Evolutionary conservation across 2,888 invertebrate species (phyloP).

Genomic region (Rhyacophila evoluta): DNA sequence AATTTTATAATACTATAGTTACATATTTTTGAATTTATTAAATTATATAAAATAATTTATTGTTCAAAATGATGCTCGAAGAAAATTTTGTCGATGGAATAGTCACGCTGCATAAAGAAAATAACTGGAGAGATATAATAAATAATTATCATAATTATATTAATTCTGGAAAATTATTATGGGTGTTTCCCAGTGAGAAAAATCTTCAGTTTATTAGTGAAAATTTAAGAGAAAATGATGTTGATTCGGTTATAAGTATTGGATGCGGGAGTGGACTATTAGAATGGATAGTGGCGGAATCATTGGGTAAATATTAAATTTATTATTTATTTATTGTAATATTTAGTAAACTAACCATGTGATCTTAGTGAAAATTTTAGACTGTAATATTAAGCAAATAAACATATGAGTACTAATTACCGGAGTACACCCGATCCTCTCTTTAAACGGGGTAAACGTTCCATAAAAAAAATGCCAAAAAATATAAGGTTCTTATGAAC

Average conservation of each 20-base stretch:
- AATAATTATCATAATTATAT: constrained; percentile 66
- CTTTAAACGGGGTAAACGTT: too few species aligned
- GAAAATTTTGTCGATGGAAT: constrained; percentile 63
- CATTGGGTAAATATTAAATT: constrained; percentile 69
- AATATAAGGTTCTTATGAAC: too few species aligned
- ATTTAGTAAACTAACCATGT: too few species aligned
- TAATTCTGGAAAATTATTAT: constrained; percentile 72
- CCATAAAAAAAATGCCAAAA: too few species aligned
- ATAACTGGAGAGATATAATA: constrained; percentile 67
- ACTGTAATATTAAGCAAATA: too few species aligned
- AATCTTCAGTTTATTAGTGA: constrained; percentile 73
- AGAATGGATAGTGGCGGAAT: constrained; percentile 80
- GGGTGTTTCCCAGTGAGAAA: constrained; percentile 79
- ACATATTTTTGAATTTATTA: background rate
- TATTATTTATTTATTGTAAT: too few species aligned
- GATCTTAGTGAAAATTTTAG: too few species aligned
- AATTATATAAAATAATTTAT: background rate
- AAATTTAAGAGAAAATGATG: constrained; percentile 62
- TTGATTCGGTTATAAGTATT: constrained; percentile 74
- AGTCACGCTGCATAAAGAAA: constrained; percentile 62
- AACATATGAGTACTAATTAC: too few species aligned
- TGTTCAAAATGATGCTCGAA: constrained; percentile 58
- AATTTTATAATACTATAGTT: background rate
- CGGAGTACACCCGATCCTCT: too few species aligned
- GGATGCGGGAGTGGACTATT: constrained; percentile 87